Evolutionary conservation across 37 sponge, comb jelly and placozoan species (phyloP).

Genomic region (Geodia barretti): DNA sequence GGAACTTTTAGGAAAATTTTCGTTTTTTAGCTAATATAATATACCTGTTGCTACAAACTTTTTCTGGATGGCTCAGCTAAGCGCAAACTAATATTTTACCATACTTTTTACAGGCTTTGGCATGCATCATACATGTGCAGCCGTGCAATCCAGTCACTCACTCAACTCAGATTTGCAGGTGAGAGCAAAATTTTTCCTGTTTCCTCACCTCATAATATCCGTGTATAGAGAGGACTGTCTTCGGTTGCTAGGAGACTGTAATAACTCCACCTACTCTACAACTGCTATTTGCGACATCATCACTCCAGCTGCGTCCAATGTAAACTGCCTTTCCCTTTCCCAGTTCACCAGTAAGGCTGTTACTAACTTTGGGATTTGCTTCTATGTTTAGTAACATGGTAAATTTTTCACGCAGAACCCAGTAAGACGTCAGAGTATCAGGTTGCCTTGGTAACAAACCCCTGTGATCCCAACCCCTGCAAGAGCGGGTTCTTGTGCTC

Average conservation of each 20-base stretch:
- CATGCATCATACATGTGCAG: slow-evolving; percentile 40
- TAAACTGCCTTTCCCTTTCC: slow-evolving; percentile 25
- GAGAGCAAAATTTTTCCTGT: too few relatives aligned
- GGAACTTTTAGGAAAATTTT: not conserved
- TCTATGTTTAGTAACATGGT: not conserved
- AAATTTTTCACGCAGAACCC: not conserved
- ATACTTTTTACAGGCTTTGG: slow-evolving; percentile 35
- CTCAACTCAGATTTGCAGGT: slow-evolving; percentile 63
- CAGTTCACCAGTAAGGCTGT: slow-evolving; percentile 24
- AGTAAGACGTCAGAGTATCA: not conserved
- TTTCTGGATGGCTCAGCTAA: not conserved
- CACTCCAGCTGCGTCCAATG: slow-evolving; percentile 17
- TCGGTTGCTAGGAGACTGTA: slow-evolving; percentile 37
- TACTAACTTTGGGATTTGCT: not conserved
- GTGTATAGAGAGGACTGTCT: slow-evolving; percentile 55
- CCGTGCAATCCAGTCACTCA: slow-evolving; percentile 54
- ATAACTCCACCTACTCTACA: not conserved
- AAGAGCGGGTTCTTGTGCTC: slow-evolving; percentile 42
- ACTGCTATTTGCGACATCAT: slow-evolving; percentile 48
- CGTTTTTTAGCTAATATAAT: not conserved
- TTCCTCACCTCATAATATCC: too few relatives aligned
- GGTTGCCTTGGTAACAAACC: slow-evolving; percentile 18
- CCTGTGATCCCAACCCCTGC: slow-evolving; percentile 68
- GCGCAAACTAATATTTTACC: not conserved
- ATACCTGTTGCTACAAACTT: not conserved